A percentile compares a stretch with the other conserved stretches of the same genome.
These are phyloP conservation scores for Anas platyrhynchos DNA, from an alignment of 2,113 vertebrate genomes.

Conservation along the genomic window DNA sequence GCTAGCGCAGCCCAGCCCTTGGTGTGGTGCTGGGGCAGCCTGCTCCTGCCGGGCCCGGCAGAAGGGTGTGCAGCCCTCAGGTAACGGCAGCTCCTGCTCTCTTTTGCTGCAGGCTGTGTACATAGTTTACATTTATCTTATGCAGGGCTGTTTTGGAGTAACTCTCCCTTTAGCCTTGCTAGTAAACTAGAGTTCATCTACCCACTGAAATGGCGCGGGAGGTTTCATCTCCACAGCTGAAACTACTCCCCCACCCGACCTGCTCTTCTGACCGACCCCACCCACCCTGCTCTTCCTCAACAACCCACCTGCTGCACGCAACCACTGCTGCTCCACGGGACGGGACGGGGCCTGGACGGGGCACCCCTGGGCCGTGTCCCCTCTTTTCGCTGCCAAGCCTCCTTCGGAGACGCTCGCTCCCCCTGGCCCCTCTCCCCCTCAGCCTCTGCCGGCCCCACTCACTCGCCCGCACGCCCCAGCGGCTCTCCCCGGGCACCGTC, in stretches of 20 bases:
- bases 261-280: too few species aligned
- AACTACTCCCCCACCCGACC: too few species aligned
- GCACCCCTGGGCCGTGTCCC: neutral
- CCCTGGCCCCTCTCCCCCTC: neutral
- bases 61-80: neutral
- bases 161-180: neutral
- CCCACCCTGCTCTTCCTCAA: too few species aligned
- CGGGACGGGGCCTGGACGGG: too few species aligned
- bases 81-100: neutral
- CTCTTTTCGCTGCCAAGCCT: too few species aligned
- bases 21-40: neutral
- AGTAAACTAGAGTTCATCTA: neutral
- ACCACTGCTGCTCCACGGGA: neutral
- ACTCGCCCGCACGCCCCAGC: neutral
- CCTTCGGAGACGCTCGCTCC: neutral
- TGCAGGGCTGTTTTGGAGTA: neutral
- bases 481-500: neutral
- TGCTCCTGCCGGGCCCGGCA: neutral
- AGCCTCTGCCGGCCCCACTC: neutral
- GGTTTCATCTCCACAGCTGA: neutral
- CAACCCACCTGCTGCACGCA: too few species aligned
- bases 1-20: accelerated
- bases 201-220: neutral
- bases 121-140: neutral
- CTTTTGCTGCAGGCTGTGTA: too few species aligned